Evolutionary conservation across 2,113 vertebrate genomes (phyloP), one percentile per base, ranked within the genome.

Genomic region (Nothocercus julius): DNA sequence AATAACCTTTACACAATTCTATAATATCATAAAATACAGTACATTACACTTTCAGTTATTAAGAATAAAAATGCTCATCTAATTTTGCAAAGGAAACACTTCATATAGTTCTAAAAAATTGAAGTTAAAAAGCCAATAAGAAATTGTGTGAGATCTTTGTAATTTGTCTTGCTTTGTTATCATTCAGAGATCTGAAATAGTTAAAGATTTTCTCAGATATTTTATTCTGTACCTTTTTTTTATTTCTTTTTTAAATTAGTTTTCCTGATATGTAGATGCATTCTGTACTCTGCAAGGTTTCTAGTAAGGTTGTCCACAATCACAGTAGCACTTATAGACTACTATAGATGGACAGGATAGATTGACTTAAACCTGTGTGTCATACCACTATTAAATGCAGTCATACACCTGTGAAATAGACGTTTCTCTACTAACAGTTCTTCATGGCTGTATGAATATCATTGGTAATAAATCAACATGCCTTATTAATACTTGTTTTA

Each of bases 1-100:
- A 95, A 94, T 96, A 96, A 95, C 75, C 73, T 97, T 97, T 95
- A 94, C 62, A 86, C 72, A 97, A 92, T 92, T 82, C 70, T 82
- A 34, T 84, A 94, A 92, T 61, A 89, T 49, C 90, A 87, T 93
- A 95, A 93, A 94, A 92, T 90, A 92, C 79, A 94, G 87, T 53
- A 83, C 72, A 85, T 92, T 96, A 85, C 77, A 89, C 40, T 93
- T 92, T 79, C 81, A 66, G 38, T 94, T 95, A 80, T 89, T 96
- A 93, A 96, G 87, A 94, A 92, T 83, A 94, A 90, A 93, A 96
- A 90, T 87, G n/a, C 22, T 88, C 59, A 87, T 75, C 76, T 89
- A 95, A 86, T 93, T 94, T 95, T 82, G 54, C 24, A 34, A 91
- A 82, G 69, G 83, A 91, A 84, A 92, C 78, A 27, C 51, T 84